Percentiles rank a stretch among this genome's conserved stretches.
Evolutionary conservation across 2,888 invertebrate species (phyloP).

Genomic region (Drosophila rubida): DNA sequence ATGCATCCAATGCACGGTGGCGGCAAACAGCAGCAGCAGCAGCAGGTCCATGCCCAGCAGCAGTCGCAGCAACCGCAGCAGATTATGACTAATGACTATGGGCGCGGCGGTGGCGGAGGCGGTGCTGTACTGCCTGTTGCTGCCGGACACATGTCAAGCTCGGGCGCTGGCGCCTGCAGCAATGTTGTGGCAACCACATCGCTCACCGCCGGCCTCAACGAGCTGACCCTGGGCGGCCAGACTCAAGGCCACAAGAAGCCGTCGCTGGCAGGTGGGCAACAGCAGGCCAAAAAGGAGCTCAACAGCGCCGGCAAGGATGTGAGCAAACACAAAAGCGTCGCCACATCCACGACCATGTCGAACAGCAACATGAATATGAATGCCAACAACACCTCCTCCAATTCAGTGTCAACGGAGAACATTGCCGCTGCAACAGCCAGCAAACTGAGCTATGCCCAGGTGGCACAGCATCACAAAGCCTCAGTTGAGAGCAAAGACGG

Average conservation of each 20-base stretch:
- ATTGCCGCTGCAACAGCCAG: conserved; percentile 72
- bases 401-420: conserved; percentile 79
- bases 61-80: conserved; percentile 31
- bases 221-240: conserved; percentile 64
- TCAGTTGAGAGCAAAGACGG: conserved; percentile 73
- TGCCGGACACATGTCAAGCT: conserved; percentile 37
- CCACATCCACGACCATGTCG: conserved; percentile 77
- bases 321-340: conserved; percentile 80
- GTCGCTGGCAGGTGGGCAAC: conserved; percentile 69
- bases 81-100: conserved; percentile 42
- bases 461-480: conserved; percentile 88
- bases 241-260: conserved; percentile 69
- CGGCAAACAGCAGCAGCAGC: conserved; percentile 41
- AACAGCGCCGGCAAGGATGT: conserved; percentile 75
- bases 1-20: conserved; percentile 70
- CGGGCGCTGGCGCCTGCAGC: conserved; percentile 73
- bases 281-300: conserved; percentile 69
- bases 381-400: conserved; percentile 66
- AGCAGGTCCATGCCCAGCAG: conserved; percentile 45
- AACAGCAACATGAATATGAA: conserved; percentile 67
- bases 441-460: conserved; percentile 88
- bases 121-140: conserved; percentile 21
- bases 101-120: conserved; percentile 19
- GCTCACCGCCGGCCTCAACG: conserved; percentile 85
- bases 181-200: conserved; percentile 81